Conservation (phyloP, 2,888 invertebrate genomes). For the Eugnorisma glareosa region DNA sequence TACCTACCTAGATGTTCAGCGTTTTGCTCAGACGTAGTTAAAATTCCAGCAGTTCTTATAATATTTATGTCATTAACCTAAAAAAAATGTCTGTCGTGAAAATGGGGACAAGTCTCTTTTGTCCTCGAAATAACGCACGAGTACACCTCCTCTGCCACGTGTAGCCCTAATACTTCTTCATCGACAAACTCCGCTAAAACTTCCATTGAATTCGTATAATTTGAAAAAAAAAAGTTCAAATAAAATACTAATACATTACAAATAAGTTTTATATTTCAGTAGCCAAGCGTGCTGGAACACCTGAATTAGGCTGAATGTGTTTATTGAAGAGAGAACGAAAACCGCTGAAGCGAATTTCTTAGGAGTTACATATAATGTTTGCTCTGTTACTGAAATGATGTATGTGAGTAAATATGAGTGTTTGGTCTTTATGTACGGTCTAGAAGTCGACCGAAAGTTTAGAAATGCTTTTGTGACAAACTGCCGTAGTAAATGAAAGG, state of each 20-base stretch:
- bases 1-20: background rate
- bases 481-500: background rate
- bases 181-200: constrained; percentile 22
- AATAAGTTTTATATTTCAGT: constrained; percentile 37
- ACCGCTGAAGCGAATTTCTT: constrained; percentile 39
- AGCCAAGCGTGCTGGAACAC: constrained; percentile 22
- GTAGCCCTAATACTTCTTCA: constrained; percentile 16
- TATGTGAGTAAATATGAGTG: constrained; percentile 21
- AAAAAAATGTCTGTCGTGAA: too few relatives aligned
- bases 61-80: background rate
- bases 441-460: background rate
- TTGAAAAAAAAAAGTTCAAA: background rate
- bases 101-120: background rate
- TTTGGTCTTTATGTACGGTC: background rate
- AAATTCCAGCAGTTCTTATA: background rate
- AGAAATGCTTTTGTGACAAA: background rate
- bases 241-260: constrained; percentile 15
- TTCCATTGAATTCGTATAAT: constrained; percentile 10
- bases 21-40: background rate
- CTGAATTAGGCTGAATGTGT: constrained; percentile 28
- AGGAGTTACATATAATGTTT: constrained; percentile 36
- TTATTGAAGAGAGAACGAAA: constrained; percentile 50
- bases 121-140: constrained; percentile 37
- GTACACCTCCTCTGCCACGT: constrained; percentile 11
- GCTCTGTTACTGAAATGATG: constrained; percentile 29